These are phyloP conservation scores for Catostylus mosaicus DNA, from an alignment of 30 jellyfish, hydroid and myxozoan genomes.

Conservation along the genomic window DNA sequence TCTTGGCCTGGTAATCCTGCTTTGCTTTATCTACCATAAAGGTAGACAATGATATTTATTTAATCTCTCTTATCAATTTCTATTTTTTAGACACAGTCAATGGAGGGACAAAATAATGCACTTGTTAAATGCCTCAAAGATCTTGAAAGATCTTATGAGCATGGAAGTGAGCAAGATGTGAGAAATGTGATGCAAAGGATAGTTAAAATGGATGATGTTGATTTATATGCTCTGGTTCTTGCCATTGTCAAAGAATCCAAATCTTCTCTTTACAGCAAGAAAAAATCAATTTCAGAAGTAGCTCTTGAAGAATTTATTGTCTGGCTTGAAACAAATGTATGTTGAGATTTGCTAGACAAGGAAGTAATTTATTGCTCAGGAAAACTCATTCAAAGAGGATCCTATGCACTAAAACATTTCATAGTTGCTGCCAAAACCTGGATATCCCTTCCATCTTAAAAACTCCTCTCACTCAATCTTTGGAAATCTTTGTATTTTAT, in stretches of 20 bases:
- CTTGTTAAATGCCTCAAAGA: not conserved
- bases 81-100: too few species aligned
- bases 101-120: not conserved
- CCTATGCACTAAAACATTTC: not conserved
- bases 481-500: too few species aligned
- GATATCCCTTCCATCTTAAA: too few species aligned
- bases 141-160: constrained; percentile 12
- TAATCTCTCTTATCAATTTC: too few species aligned
- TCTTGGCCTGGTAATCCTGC: too few species aligned
- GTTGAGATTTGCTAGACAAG: too few species aligned
- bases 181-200: not conserved
- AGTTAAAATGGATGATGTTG: constrained; percentile 6
- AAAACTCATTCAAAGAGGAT: not conserved
- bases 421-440: too few species aligned
- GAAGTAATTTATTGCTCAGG: too few species aligned
- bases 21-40: too few species aligned
- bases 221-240: constrained; percentile 31
- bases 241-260: constrained; percentile 29
- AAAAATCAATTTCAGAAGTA: constrained; percentile 51
- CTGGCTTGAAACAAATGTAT: constrained; percentile 55
- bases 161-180: constrained; percentile 25
- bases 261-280: not conserved
- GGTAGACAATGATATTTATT: too few species aligned
- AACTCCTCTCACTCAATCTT: too few species aligned
- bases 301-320: constrained; percentile 25